phyloP scores from a whole-genome alignment of 2,113 vertebrate genomes.

The Channa maculata region DNA sequence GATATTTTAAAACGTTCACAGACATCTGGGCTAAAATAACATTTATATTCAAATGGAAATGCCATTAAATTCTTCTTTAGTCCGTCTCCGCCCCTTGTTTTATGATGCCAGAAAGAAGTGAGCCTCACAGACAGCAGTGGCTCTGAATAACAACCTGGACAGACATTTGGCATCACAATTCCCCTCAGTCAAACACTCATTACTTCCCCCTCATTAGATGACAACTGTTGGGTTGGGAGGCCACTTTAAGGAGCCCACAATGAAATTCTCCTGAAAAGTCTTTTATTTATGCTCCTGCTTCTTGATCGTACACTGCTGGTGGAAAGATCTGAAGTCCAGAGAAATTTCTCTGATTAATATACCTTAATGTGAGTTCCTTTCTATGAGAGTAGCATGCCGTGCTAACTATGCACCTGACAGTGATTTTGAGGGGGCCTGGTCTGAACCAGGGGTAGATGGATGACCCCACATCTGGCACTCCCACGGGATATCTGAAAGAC shows the following conservation, averaged over 20 bases:
- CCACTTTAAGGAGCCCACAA: slow-evolving; percentile 49
- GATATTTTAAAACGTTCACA: slow-evolving; percentile 65
- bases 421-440: slow-evolving; percentile 49
- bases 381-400: slow-evolving; percentile 13
- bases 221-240: slow-evolving; percentile 74
- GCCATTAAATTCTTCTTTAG: slow-evolving; percentile 72
- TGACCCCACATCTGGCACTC: slow-evolving; percentile 81
- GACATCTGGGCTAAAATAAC: slow-evolving; percentile 75
- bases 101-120: slow-evolving; percentile 67
- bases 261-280: slow-evolving; percentile 38
- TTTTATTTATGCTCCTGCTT: slow-evolving; percentile 41
- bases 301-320: slow-evolving; percentile 13
- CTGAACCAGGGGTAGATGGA: slow-evolving; percentile 69
- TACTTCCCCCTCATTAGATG: slow-evolving; percentile 84
- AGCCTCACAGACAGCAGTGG: slow-evolving; percentile 65
- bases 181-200: slow-evolving; percentile 74
- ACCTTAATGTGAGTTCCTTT: slow-evolving; percentile 16
- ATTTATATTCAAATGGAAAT: slow-evolving; percentile 84
- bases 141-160: slow-evolving; percentile 82
- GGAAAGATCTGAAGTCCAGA: slow-evolving; percentile 2
- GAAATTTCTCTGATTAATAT: slow-evolving; percentile 15
- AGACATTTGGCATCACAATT: slow-evolving; percentile 82
- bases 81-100: slow-evolving; percentile 69
- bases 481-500: slow-evolving; percentile 77
- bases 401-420: slow-evolving; percentile 60